phyloP scores from a whole-genome alignment of 1,140 invertebrate genomes.

The Drosophila azteca region DNA sequence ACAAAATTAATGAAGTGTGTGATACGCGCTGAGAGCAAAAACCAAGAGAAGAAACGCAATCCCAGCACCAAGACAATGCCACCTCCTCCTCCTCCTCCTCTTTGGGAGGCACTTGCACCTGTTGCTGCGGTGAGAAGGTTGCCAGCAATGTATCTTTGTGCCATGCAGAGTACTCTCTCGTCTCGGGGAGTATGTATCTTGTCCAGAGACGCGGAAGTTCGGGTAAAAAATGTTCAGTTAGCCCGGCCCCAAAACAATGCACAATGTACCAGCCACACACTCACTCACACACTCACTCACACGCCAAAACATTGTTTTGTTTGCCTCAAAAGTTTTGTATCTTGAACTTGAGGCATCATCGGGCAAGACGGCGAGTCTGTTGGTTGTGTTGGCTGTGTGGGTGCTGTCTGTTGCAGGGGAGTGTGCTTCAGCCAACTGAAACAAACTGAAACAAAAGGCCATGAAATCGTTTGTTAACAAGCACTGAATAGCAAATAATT shows the following conservation, averaged over 20 bases:
- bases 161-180: conserved; percentile 10
- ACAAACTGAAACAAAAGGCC: conserved; percentile 11
- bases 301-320: conserved; percentile 46
- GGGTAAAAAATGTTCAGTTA: conserved; percentile 53
- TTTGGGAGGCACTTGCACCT: neutral
- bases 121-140: conserved; percentile 23
- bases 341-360: conserved; percentile 76
- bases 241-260: conserved; percentile 57
- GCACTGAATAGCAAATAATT: conserved; percentile 8
- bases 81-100: neutral
- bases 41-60: conserved; percentile 30
- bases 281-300: conserved; percentile 8
- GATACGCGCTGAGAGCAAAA: conserved; percentile 72
- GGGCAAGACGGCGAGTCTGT: conserved; percentile 31
- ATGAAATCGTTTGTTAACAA: conserved; percentile 18
- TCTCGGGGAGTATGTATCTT: conserved; percentile 50
- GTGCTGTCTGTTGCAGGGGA: conserved; percentile 18
- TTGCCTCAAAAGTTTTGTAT: conserved; percentile 62
- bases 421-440: conserved; percentile 18
- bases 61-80: conserved; percentile 31
- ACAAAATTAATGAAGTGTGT: conserved; percentile 81
- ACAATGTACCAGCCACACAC: conserved; percentile 51
- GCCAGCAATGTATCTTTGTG: conserved; percentile 41
- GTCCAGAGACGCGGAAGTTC: conserved; percentile 63
- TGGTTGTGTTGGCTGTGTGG: neutral